Percentiles rank a stretch among this genome's conserved stretches.
Evolutionary conservation across 2,113 vertebrate species (phyloP).

Genomic region (Sakesphorus luctuosus): DNA sequence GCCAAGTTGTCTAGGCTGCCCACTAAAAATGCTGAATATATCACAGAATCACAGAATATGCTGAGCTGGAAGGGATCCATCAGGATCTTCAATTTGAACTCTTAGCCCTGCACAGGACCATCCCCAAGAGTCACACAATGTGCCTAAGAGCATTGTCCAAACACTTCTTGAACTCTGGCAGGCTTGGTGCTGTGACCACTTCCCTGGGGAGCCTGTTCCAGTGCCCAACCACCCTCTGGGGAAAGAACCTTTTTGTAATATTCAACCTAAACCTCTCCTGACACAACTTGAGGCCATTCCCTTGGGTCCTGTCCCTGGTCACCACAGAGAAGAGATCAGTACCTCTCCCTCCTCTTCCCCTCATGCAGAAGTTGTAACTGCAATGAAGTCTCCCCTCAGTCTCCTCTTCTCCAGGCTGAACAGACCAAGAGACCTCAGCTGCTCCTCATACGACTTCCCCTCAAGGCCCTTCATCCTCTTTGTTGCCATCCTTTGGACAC

Average conservation of each 20-base stretch:
- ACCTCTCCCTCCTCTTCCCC: background rate
- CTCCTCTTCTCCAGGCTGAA: background rate
- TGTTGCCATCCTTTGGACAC: background rate
- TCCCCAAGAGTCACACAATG: background rate
- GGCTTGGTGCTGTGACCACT: background rate
- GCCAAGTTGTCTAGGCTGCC: background rate
- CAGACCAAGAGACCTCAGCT: background rate
- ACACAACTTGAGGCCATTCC: background rate
- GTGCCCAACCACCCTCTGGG: background rate
- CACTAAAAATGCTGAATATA: background rate
- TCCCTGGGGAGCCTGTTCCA: background rate
- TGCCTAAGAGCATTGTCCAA: background rate
- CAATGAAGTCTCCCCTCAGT: background rate
- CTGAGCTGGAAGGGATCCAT: background rate
- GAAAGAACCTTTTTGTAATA: background rate
- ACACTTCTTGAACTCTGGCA: background rate
- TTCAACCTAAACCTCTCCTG: background rate
- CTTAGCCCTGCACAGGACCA: background rate
- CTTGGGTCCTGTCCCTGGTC: background rate
- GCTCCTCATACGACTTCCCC: background rate
- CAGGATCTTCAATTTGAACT: background rate
- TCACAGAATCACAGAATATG: background rate
- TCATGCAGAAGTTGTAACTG: background rate
- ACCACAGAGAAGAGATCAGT: background rate
- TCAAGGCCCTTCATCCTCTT: background rate